Evolutionary conservation across 2,113 vertebrate genomes (phyloP), one percentile per base, ranked within the genome.

Genomic region (Corvus hawaiiensis): DNA sequence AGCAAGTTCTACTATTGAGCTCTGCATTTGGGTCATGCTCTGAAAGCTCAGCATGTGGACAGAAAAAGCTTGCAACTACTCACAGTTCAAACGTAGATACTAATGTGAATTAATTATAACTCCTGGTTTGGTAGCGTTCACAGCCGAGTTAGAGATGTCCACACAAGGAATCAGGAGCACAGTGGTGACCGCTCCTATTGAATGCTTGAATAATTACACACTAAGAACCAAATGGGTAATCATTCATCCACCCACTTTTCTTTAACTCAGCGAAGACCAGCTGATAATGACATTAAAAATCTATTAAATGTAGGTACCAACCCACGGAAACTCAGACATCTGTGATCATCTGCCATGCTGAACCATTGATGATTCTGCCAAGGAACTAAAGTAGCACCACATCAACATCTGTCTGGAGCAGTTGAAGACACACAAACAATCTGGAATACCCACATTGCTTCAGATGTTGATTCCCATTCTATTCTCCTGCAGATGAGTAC

Each of bases 341-440:
- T 24, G 16, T 33, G 58, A 74, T 63, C 19, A 76, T 85, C 82
- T 79, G 33, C 61, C 33, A 61, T 13, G 10, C 35, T 51, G 39
- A 91, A 64, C 17, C 73, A 69, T 8, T 77, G 55, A 76, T 41
- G 24, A 49, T 80, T 66, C 68, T 62, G 64, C 32, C 41, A 91
- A 91, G 69, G 82, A 91, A 44, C 56, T 63, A 16, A 89, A 89
- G 87, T 9, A 62, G 52, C 19, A 71, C 39, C 52, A 37, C 16
- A 78, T 75, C 93, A 96, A 84, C 93, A 95, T 93, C 81, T 84
- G 74, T 23, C 75, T 83, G 75, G 49, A 85, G 44, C 62, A 87
- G 48, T 1, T 85, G 35, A 79, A 96, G 93, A 77, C 68, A 91
- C 5, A 75, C 22, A 68, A 44, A 64, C 46, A 49, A 24, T 41